Evolutionary conservation across 2,888 invertebrate genomes (phyloP).

Genomic region (Chrysomela aeneicollis): DNA sequence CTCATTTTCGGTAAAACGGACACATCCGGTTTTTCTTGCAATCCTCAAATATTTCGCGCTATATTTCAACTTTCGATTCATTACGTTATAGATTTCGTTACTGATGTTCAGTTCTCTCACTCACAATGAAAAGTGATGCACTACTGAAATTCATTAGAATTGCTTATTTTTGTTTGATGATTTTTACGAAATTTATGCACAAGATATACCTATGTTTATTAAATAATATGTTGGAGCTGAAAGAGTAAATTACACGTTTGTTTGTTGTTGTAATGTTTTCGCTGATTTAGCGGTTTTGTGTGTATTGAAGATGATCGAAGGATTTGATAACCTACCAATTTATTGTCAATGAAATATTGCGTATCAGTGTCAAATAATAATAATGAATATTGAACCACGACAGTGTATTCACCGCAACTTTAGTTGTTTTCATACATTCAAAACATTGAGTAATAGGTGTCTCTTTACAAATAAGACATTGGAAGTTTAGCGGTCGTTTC

Average conservation of each 20-base stretch:
- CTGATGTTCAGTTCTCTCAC: neutral
- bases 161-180: constrained; percentile 25
- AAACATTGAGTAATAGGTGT: neutral
- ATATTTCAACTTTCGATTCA: constrained; percentile 38
- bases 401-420: neutral
- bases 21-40: constrained; percentile 46
- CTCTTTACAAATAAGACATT: no score
- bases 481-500: no score
- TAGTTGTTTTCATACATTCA: neutral
- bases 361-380: neutral
- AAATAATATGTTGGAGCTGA: constrained; percentile 27
- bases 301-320: constrained; percentile 18
- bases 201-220: constrained; percentile 20
- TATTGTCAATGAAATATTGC: constrained; percentile 28
- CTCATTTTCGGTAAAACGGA: constrained; percentile 42
- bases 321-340: constrained; percentile 14
- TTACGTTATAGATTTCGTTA: constrained; percentile 18
- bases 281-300: constrained; percentile 27
- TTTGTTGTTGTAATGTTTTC: constrained; percentile 27
- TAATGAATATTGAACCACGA: neutral
- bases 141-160: constrained; percentile 19
- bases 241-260: constrained; percentile 25
- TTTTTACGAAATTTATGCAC: constrained; percentile 30
- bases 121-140: constrained; percentile 8
- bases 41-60: constrained; percentile 45